These are phyloP conservation scores for Gambusia yucatana DNA, from an alignment of 2,797 vertebrate genomes.

Conservation along the genomic window DNA sequence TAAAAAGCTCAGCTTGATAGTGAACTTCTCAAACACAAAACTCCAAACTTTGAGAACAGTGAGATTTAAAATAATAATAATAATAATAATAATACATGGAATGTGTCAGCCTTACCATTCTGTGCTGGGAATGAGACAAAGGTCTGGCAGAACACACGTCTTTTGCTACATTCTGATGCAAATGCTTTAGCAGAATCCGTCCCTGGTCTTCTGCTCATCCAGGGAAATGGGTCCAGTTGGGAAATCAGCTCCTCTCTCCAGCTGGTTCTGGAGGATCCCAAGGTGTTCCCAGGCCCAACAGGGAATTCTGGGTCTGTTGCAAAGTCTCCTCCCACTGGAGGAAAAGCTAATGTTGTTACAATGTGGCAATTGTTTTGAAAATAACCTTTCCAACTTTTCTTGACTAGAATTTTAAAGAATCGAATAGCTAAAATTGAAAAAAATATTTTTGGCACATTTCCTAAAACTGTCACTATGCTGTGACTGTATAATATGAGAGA, in stretches of 20 bases:
- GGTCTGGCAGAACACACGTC: not conserved
- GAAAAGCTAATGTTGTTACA: not conserved
- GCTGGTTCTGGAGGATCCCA: not conserved
- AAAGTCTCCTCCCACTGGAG: not conserved
- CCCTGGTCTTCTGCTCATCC: not conserved
- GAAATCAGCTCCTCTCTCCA: conserved; percentile 1
- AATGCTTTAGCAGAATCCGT: not conserved
- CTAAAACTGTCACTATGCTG: no score
- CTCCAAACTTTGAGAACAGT: not conserved
- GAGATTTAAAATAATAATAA: not conserved
- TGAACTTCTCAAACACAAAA: not conserved
- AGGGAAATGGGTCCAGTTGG: not conserved
- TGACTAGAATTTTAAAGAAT: not conserved
- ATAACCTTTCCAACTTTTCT: not conserved
- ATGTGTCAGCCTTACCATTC: not conserved
- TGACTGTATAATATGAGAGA: no score
- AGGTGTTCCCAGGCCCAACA: not conserved
- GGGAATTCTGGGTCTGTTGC: not conserved
- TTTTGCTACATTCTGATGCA: not conserved
- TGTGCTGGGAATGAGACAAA: not conserved
- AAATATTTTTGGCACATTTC: not conserved
- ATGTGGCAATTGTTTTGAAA: not conserved
- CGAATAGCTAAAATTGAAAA: not conserved
- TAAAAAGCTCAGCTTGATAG: not conserved
- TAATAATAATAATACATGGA: not conserved